These are phyloP conservation scores for Petrosia ficiformis DNA, from an alignment of 37 sponge, comb jelly and placozoan species.

Conservation along the genomic window DNA sequence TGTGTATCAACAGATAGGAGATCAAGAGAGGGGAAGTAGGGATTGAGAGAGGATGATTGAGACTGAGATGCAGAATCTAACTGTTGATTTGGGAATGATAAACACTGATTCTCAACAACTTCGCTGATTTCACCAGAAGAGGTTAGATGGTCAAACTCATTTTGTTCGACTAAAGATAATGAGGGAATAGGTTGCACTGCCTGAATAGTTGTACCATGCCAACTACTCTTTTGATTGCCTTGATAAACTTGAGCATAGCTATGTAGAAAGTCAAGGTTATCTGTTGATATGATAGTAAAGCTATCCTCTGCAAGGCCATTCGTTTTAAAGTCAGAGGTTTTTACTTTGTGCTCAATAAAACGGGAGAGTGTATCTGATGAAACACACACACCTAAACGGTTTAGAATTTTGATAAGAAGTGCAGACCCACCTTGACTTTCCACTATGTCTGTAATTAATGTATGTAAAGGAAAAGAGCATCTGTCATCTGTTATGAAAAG, in stretches of 20 bases:
- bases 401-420: constrained; percentile 8
- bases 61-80: too few relatives aligned
- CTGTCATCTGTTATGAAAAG: constrained; percentile 2
- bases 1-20: too few relatives aligned
- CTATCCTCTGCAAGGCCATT: not conserved
- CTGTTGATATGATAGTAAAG: not conserved
- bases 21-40: too few relatives aligned
- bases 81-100: too few relatives aligned
- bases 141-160: too few relatives aligned
- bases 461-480: constrained; percentile 27
- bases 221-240: constrained; percentile 1
- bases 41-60: too few relatives aligned
- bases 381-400: constrained; percentile 16
- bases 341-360: constrained; percentile 6
- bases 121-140: too few relatives aligned
- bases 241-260: constrained; percentile 21
- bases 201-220: constrained; percentile 35
- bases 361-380: constrained; percentile 20
- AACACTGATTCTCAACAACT: too few relatives aligned
- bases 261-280: constrained; percentile 33
- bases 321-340: not conserved
- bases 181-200: constrained; percentile 14
- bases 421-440: constrained; percentile 28
- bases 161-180: not conserved
- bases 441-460: constrained; percentile 10